Evolutionary conservation across 2,113 vertebrate genomes (phyloP).

Genomic region (Poeciliopsis prolifica): DNA sequence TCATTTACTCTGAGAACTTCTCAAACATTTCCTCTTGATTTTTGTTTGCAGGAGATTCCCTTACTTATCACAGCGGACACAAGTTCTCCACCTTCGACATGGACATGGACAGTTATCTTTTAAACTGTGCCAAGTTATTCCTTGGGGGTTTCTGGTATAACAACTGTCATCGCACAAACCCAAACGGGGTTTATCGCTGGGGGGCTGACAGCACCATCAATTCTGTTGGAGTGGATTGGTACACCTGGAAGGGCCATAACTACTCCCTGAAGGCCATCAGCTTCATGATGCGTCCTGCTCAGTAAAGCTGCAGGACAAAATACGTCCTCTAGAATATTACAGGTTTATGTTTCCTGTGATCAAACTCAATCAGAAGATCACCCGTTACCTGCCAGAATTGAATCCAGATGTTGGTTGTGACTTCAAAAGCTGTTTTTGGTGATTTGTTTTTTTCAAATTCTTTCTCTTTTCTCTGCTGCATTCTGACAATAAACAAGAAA

Average conservation of each 20-base stretch:
- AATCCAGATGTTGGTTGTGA: not conserved
- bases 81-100: constrained; percentile 24
- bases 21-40: not conserved
- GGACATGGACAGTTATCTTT: accelerated
- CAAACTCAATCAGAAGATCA: not conserved
- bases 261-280: constrained; percentile 50
- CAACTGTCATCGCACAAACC: accelerated
- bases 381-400: not conserved
- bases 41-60: constrained; percentile 22
- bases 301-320: constrained; percentile 12
- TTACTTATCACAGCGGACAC: accelerated
- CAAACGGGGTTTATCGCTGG: constrained; percentile 47
- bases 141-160: constrained; percentile 37
- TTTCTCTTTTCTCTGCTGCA: not conserved
- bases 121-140: accelerated
- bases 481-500: not conserved
- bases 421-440: not conserved
- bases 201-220: accelerated
- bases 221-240: not conserved
- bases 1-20: not conserved
- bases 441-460: not conserved
- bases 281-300: constrained; percentile 44
- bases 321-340: not conserved
- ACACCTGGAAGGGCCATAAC: accelerated
- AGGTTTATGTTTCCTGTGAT: not conserved